phyloP scores from a whole-genome alignment of 2,888 invertebrate genomes.

The Cylindroiulus punctatus region DNA sequence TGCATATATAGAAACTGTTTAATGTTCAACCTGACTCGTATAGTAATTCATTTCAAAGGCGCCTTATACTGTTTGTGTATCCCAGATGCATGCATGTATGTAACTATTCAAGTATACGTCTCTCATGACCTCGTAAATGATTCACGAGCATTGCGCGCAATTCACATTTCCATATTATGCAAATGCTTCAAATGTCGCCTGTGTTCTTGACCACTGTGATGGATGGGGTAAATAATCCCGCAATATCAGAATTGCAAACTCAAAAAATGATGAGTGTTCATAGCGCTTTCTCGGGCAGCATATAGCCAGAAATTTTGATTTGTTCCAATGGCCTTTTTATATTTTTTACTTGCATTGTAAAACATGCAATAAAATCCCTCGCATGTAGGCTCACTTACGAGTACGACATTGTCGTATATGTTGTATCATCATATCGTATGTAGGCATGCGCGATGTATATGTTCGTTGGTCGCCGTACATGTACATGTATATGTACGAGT shows the following conservation, averaged over 20 bases:
- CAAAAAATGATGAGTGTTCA: conserved; percentile 14
- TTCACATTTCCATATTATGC: conserved; percentile 32
- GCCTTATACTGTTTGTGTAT: too few species aligned
- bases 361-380: conserved; percentile 30
- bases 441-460: background rate
- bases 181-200: background rate
- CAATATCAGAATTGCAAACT: conserved; percentile 43
- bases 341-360: conserved; percentile 42
- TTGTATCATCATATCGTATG: background rate
- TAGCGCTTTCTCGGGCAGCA: background rate
- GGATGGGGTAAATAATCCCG: conserved; percentile 44
- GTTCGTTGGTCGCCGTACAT: background rate
- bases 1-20: too few species aligned
- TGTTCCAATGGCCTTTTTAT: background rate
- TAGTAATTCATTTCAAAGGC: too few species aligned
- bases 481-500: background rate
- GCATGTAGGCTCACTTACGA: background rate
- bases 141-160: background rate
- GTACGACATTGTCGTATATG: background rate
- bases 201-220: conserved; percentile 8
- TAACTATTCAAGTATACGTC: too few species aligned
- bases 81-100: too few species aligned
- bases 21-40: too few species aligned
- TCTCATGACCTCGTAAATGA: too few species aligned
- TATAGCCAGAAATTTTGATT: conserved; percentile 1